Evolutionary conservation across 2,797 vertebrate genomes (phyloP), one percentile per base, ranked within the genome.

Genomic region (Echiichthys vipera): DNA sequence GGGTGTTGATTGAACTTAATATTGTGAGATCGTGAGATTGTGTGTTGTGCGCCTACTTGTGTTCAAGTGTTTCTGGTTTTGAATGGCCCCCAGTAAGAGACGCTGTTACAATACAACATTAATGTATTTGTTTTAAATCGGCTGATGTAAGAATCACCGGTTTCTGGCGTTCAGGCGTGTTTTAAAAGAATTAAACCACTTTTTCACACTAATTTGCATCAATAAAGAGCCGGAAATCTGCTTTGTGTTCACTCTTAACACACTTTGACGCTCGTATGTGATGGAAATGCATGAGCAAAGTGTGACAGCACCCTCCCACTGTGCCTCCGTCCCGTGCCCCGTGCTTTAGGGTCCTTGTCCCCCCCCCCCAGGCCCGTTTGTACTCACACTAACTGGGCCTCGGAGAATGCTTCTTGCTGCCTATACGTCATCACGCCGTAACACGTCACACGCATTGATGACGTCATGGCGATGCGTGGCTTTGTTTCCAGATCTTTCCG

Each of bases 1-100:
- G 80, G 75, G 70, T 25, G 66, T 47, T 81, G 83, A 85, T 65
- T 84, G 67, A 72, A 73, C 67, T 47, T 36, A 40, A 58, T 72
- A 55, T 20, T 20, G 65, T 37, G 43, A n/a, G n/a, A n/a, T n/a
- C n/a, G n/a, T n/a, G n/a, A n/a, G 55, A 75, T 40, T 66, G 46
- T 69, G 66, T 49, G 57, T 39, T 62, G 55, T 36, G 63, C 54
- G 39, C 25, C 13, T 54, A 58, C 54, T 63, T 65, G 54, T 69
- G 43, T 64, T 18, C 5, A 4, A 27, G 4, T 34, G 7, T 9
- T 13, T 39, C 4, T 46, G 34, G 9, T 45, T 15, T 29, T 32
- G 22, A 3, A 34, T 5, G 14, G 45, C 0, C 6, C 3, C 5
- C 7, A 6, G 43, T 6, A 53, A 71, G 51, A 54, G 17, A 51